Percentiles rank a stretch among this genome's conserved stretches.
phyloP scores from a whole-genome alignment of 1,140 invertebrate species.

The Drosophila baimaii region DNA sequence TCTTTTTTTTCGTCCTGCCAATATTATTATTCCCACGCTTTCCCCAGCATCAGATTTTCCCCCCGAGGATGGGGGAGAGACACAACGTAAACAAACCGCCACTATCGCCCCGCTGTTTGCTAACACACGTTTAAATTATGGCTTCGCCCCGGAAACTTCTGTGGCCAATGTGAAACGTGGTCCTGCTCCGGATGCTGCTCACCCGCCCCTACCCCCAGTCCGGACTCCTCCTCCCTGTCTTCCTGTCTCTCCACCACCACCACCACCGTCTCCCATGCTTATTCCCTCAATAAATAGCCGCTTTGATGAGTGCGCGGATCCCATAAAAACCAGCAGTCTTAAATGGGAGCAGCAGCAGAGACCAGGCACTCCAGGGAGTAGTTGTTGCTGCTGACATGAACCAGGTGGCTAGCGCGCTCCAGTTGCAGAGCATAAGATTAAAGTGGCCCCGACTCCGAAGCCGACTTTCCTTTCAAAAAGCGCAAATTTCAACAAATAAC shows the following conservation, averaged over 20 bases:
- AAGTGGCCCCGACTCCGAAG: conserved; percentile 15
- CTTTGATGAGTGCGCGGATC: conserved; percentile 22
- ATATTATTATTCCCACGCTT: conserved; percentile 15
- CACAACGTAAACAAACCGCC: conserved; percentile 20
- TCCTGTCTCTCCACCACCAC: too few relatives aligned
- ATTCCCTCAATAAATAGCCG: conserved; percentile 20
- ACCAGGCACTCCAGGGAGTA: conserved; percentile 21
- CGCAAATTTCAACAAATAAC: conserved; percentile 22
- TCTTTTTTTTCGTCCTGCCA: background rate
- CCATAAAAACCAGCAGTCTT: conserved; percentile 22
- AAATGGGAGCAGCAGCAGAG: conserved; percentile 20
- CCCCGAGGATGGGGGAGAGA: background rate
- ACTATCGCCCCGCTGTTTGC: conserved; percentile 18
- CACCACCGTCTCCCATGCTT: conserved; percentile 6
- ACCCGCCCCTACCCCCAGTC: too few relatives aligned
- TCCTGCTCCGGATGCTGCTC: conserved; percentile 1
- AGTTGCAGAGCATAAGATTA: conserved; percentile 16
- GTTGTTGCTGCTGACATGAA: conserved; percentile 13
- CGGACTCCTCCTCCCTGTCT: too few relatives aligned
- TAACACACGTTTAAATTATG: conserved; percentile 24
- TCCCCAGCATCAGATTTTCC: conserved; percentile 3
- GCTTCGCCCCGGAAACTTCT: conserved; percentile 20
- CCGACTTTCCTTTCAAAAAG: conserved; percentile 9
- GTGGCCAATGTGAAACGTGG: conserved; percentile 21
- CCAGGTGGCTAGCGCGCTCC: conserved; percentile 17